A percentile compares a stretch with the other conserved stretches of the same genome.
phyloP scores from a whole-genome alignment of 2,797 vertebrate species.

The Pipistrellus pipistrellus region DNA sequence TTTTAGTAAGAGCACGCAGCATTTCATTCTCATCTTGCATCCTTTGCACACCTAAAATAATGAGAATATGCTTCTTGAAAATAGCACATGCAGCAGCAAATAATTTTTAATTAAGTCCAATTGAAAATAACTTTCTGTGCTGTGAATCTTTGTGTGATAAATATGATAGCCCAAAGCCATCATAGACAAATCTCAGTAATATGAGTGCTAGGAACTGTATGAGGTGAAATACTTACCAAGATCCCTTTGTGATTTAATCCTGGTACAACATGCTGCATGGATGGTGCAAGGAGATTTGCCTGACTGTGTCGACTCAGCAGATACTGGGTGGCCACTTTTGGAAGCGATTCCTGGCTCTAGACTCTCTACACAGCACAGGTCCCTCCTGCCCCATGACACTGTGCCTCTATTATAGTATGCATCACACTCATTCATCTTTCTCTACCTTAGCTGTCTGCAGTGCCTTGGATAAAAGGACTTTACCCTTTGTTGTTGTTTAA shows the following conservation, averaged over 20 bases:
- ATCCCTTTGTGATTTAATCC: not conserved
- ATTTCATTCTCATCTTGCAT: not conserved
- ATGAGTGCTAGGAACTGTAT: not conserved
- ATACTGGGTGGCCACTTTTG: not conserved
- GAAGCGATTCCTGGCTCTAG: not conserved
- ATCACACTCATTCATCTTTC: not conserved
- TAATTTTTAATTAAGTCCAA: not conserved
- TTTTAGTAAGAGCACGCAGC: not conserved
- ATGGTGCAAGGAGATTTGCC: not conserved
- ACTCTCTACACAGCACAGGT: not conserved
- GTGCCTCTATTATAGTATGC: not conserved
- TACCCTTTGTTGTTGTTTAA: not conserved
- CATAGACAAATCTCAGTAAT: not conserved
- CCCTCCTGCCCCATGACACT: too few species aligned
- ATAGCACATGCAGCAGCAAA: not conserved
- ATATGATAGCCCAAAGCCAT: not conserved
- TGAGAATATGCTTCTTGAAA: not conserved
- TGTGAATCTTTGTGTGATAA: not conserved
- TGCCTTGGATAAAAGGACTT: not conserved
- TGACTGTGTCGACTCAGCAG: rapidly evolving
- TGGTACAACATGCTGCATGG: not conserved
- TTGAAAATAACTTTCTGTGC: not conserved
- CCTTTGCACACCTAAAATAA: not conserved
- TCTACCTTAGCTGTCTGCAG: not conserved
- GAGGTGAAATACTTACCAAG: not conserved